Conservation (phyloP, 2,797 vertebrate genomes). For the Clamator glandarius region DNA sequence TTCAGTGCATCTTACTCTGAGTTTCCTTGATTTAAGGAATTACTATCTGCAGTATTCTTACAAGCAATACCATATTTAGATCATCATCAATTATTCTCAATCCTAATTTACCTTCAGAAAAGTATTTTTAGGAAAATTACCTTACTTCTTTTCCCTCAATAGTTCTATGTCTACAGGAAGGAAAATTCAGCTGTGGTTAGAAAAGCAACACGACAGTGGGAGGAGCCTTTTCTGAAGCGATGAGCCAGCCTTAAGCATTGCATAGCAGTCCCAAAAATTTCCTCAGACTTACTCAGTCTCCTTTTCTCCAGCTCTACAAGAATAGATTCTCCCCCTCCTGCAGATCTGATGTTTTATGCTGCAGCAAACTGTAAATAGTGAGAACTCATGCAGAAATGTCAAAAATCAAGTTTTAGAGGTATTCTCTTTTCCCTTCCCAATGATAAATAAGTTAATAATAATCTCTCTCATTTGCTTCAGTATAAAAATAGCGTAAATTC, state of each 20-base stretch:
- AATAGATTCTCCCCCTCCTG: not conserved
- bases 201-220: accelerated
- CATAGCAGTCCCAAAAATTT: not conserved
- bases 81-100: not conserved
- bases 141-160: not conserved
- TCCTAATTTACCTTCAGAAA: not conserved
- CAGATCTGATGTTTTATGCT: not conserved
- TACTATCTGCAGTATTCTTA: not conserved
- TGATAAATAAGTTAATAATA: not conserved
- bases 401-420: not conserved
- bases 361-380: not conserved
- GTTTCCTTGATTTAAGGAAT: not conserved
- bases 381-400: not conserved
- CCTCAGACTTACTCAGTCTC: not conserved
- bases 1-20: not conserved
- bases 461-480: not conserved
- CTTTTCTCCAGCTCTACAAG: not conserved
- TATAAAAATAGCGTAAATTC: not conserved
- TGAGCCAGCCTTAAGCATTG: not conserved
- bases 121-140: not conserved
- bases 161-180: not conserved
- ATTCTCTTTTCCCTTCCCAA: not conserved
- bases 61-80: not conserved
- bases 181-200: not conserved
- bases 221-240: not conserved